A percentile compares a stretch with the other conserved stretches of the same genome.
These are phyloP conservation scores for Nemotelus pantherinus DNA, from an alignment of 2,888 invertebrate species.

Conservation along the genomic window DNA sequence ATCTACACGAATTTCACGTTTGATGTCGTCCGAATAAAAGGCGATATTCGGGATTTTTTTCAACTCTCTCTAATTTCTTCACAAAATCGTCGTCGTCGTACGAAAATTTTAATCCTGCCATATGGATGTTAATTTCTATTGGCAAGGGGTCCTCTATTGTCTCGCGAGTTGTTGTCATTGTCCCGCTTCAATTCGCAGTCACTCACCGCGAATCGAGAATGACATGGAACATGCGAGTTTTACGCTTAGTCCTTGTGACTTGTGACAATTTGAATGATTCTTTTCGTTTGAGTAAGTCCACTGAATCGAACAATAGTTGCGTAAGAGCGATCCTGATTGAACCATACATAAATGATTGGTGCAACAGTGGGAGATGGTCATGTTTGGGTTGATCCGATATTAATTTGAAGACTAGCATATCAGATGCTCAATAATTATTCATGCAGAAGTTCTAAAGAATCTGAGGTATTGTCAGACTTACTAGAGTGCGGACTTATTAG, in stretches of 20 bases:
- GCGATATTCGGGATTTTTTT: constrained; percentile 15
- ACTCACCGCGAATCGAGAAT: constrained; percentile 46
- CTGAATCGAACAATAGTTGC: constrained; percentile 30
- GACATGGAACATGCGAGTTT: constrained; percentile 37
- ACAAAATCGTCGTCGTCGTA: constrained; percentile 26
- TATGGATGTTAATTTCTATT: constrained; percentile 61
- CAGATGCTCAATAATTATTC: too few species aligned
- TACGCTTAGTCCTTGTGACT: constrained; percentile 24
- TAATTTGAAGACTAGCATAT: too few species aligned
- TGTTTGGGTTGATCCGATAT: too few species aligned
- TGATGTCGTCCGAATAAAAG: constrained; percentile 48
- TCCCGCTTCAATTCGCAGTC: constrained; percentile 42
- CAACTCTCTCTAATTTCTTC: constrained; percentile 5
- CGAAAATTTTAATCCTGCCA: constrained; percentile 63
- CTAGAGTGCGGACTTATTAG: too few species aligned
- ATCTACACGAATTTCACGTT: constrained; percentile 48
- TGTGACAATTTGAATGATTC: constrained; percentile 37
- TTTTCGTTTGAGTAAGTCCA: constrained; percentile 20
- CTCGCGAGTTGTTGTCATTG: constrained; percentile 31
- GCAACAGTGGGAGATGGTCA: too few species aligned
- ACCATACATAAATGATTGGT: too few species aligned
- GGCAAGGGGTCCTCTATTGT: constrained; percentile 43
- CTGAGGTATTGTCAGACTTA: too few species aligned
- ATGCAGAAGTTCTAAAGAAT: too few species aligned
- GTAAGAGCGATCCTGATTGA: background rate